Evolutionary conservation across 2,113 vertebrate genomes (phyloP).

Genomic region (Oophaga pumilio): DNA sequence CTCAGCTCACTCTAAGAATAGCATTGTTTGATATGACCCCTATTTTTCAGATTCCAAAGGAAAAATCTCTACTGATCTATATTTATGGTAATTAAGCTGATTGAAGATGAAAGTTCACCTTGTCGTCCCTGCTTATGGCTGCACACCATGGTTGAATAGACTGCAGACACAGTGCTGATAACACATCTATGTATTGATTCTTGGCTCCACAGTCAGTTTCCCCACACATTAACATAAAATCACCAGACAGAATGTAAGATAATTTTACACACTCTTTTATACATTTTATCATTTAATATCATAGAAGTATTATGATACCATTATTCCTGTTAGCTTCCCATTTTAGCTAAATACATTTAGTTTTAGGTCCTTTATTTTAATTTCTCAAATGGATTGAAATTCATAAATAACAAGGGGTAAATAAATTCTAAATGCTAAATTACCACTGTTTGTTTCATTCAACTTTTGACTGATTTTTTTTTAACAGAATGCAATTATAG

Average conservation of each 20-base stretch:
- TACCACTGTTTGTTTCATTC: not conserved
- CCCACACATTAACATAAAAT: constrained; percentile 38
- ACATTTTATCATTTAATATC: not conserved
- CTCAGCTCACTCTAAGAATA: constrained; percentile 2
- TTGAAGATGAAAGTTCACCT: constrained; percentile 45
- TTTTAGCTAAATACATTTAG: not conserved
- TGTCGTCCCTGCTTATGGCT: constrained; percentile 17
- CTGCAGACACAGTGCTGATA: constrained; percentile 36
- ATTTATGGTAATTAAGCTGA: constrained; percentile 46
- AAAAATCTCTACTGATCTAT: constrained; percentile 35
- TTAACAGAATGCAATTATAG: not conserved
- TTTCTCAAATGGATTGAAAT: not conserved
- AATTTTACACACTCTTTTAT: not conserved
- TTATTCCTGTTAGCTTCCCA: not conserved
- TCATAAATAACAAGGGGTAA: not conserved
- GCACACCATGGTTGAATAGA: constrained; percentile 50
- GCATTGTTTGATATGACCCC: not conserved
- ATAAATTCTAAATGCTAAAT: not conserved
- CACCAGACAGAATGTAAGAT: not conserved
- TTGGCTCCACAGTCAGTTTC: constrained; percentile 23
- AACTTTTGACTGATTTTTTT: not conserved
- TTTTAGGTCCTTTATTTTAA: not conserved
- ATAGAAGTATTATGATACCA: not conserved
- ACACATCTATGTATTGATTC: constrained; percentile 52
- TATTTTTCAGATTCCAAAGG: not conserved